These are phyloP conservation scores for Liodrosophila aerea DNA, from an alignment of 2,888 invertebrate species.

Conservation along the genomic window DNA sequence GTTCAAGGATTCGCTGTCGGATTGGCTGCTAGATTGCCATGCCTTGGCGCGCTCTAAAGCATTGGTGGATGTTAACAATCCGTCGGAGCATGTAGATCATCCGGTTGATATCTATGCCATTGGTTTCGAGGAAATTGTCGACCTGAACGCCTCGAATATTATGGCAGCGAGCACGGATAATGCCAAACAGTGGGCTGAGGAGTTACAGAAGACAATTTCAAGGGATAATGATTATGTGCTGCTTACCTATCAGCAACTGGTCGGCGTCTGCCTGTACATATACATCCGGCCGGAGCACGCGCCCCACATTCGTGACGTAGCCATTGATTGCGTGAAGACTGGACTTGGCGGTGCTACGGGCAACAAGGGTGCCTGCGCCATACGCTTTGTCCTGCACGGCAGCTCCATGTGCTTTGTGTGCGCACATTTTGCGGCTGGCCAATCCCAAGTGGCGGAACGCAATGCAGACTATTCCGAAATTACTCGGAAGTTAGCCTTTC, in stretches of 20 bases:
- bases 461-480: constrained; percentile 99
- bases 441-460: constrained; percentile 93
- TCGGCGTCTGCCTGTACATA: constrained; percentile 98
- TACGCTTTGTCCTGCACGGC: constrained; percentile 94
- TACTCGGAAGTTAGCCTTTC: constrained; percentile 93
- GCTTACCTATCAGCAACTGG: constrained; percentile 96
- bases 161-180: constrained; percentile 96
- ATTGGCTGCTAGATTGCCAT: constrained; percentile 95
- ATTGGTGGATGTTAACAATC: constrained; percentile 83
- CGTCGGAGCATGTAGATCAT: constrained; percentile 80
- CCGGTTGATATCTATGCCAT: constrained; percentile 97
- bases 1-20: constrained; percentile 93
- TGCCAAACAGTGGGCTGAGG: constrained; percentile 96
- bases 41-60: constrained; percentile 84
- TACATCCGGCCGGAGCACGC: constrained; percentile 95
- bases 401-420: constrained; percentile 99
- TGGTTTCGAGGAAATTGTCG: constrained; percentile 99
- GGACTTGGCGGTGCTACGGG: constrained; percentile 98
- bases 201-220: constrained; percentile 94
- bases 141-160: constrained; percentile 98
- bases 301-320: constrained; percentile 94
- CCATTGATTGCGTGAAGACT: constrained; percentile 98
- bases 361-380: constrained; percentile 98
- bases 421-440: constrained; percentile 99
- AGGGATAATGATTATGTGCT: constrained; percentile 93